These are phyloP conservation scores for Festucalex cinctus DNA, from an alignment of 2,113 vertebrate species.

Conservation along the genomic window DNA sequence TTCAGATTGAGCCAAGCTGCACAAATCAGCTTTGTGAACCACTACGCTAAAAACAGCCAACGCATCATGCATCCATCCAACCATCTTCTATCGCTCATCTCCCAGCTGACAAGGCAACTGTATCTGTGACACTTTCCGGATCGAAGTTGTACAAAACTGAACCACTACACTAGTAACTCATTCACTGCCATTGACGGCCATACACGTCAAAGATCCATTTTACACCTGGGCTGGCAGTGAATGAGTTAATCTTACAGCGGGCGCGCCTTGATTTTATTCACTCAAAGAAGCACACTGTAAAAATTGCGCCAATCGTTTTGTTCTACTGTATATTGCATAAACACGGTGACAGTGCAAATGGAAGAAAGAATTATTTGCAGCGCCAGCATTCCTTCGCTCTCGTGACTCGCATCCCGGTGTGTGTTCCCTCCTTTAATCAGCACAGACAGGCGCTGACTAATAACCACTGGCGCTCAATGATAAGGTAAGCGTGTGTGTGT, in stretches of 20 bases:
- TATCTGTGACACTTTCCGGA: no score
- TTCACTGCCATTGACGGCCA: no score
- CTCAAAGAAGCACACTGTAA: neutral
- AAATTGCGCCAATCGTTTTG: neutral
- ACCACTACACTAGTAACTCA: no score
- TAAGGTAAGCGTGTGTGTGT: slow-evolving; percentile 17
- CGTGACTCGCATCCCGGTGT: slow-evolving; percentile 10
- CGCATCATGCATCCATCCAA: no score
- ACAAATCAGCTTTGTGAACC: no score
- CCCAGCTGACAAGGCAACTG: no score
- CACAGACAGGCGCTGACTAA: slow-evolving; percentile 24
- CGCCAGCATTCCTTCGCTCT: slow-evolving; percentile 4
- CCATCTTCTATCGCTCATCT: no score
- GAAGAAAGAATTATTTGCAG: neutral
- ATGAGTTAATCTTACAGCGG: neutral
- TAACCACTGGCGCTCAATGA: slow-evolving; percentile 37
- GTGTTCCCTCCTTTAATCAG: slow-evolving; percentile 30
- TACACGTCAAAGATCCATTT: no score
- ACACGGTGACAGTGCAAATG: neutral
- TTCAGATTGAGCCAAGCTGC: no score
- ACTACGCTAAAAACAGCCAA: no score
- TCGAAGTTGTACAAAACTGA: no score
- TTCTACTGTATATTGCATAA: neutral
- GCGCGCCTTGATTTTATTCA: no score
- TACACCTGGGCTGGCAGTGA: neutral